phyloP scores from a whole-genome alignment of 1,140 invertebrate genomes.

The Papilio polytes region DNA sequence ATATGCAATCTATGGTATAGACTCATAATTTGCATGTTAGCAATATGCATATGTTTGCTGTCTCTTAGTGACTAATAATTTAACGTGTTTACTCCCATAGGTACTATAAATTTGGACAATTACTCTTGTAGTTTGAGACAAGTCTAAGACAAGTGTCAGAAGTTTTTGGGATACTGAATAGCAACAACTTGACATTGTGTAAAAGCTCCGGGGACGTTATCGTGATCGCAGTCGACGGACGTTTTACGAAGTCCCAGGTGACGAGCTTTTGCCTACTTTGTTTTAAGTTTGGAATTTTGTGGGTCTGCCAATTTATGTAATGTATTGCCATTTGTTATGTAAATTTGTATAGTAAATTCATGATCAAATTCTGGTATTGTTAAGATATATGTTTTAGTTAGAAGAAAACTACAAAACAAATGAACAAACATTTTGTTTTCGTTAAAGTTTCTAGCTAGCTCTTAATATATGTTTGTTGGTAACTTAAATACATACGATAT shows the following conservation, averaged over 20 bases:
- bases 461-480: background rate
- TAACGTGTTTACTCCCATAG: background rate
- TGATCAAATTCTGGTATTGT: too few species aligned
- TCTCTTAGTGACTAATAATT: background rate
- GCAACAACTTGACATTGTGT: background rate
- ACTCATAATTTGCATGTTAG: too few species aligned
- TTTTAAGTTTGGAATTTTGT: background rate
- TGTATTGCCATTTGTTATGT: background rate
- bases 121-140: background rate
- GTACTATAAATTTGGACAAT: background rate
- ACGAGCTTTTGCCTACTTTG: background rate
- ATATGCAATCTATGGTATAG: background rate
- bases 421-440: too few species aligned
- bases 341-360: background rate
- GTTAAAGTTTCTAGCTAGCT: background rate
- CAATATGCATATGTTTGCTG: too few species aligned
- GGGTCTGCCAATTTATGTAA: background rate
- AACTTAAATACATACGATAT: background rate
- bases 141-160: background rate
- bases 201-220: conserved; percentile 21
- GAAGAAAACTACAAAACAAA: background rate
- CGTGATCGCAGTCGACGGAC: background rate
- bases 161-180: background rate
- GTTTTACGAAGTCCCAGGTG: background rate
- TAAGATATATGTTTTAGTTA: background rate